phyloP scores from a whole-genome alignment of 35 echinoderm and acorn worm species.

The Holothuria glaberrima region DNA sequence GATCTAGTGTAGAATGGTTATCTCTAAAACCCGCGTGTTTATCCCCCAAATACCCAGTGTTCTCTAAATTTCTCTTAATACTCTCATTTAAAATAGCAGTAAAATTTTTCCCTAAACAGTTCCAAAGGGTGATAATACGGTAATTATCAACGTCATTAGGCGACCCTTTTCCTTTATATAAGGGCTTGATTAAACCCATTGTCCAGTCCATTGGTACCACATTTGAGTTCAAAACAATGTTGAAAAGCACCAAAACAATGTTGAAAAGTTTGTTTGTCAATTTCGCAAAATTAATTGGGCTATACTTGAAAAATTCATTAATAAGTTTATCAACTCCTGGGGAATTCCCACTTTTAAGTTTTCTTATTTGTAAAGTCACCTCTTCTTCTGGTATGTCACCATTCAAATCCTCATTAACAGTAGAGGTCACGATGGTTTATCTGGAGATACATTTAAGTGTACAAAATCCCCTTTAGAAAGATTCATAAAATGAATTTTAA shows the following conservation, averaged over 20 bases:
- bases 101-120: slow-evolving; percentile 47
- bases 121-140: slow-evolving; percentile 17
- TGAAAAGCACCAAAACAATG: background rate
- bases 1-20: slow-evolving; percentile 54
- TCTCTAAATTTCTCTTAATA: slow-evolving; percentile 42
- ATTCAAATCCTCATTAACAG: too few species aligned
- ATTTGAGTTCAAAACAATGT: background rate
- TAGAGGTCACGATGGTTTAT: too few species aligned
- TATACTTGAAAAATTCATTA: slow-evolving; percentile 14
- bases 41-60: slow-evolving; percentile 29
- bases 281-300: slow-evolving; percentile 1
- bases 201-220: background rate
- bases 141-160: slow-evolving; percentile 50
- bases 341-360: too few species aligned
- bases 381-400: too few species aligned
- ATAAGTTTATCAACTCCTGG: too few species aligned
- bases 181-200: slow-evolving; percentile 15
- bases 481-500: too few species aligned
- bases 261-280: background rate
- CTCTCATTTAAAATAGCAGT: slow-evolving; percentile 55
- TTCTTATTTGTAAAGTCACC: too few species aligned
- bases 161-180: slow-evolving; percentile 54
- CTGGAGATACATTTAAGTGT: too few species aligned
- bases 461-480: too few species aligned
- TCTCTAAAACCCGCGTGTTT: slow-evolving; percentile 65